Base-by-base conservation (phyloP, 2,797 vertebrate species). In the Chiloscyllium punctatum region DNA sequence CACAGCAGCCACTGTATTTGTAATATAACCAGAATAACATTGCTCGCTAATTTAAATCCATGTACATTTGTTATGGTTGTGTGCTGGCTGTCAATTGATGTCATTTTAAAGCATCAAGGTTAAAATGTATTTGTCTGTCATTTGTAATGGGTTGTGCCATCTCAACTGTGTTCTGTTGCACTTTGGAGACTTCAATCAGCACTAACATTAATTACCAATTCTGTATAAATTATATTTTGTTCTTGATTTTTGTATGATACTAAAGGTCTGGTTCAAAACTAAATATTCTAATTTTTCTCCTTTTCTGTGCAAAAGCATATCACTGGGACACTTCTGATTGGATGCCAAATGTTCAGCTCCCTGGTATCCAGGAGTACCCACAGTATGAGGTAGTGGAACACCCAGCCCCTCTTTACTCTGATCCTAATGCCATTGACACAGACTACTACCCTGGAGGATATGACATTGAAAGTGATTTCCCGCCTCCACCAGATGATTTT, bases 271-370 rank as follows among this genome's bases (percentile, higher is more conserved):
- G 27, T 95, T n/a, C 94, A 53, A 96, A 30, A n/a, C 6, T 82
- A 51, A 68, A 8, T 0, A 96, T 95, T 88, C 95, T 95, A 57
- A 95, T 74, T 18, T 69, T 71, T 62, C 33, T 88, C 33, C 37
- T 33, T 95, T 53, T 74, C 62, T 74, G 30, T 88, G 37, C 8
- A 72, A 71, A 97, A 99, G 99, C 99, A 97, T 99, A 99, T 97
- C 99, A 99, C 98, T 99, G 99, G 99, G 99, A 99, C 98, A 99
- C 99, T 88, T 99, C 99, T 97, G 99, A 99, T 97, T 99, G 99
- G 99, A 99, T 99, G 99, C 99, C 99, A 92, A 98, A 98, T 90
- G 98, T 99, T 97, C 99, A 99, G 96, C 98, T 99, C 98, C 99
- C 99, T 97, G 99, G 98, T 98, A 99, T 99, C 97, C 98, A 99